phyloP scores from a whole-genome alignment of 2,113 vertebrate species.

The Nothoprocta perdicaria region DNA sequence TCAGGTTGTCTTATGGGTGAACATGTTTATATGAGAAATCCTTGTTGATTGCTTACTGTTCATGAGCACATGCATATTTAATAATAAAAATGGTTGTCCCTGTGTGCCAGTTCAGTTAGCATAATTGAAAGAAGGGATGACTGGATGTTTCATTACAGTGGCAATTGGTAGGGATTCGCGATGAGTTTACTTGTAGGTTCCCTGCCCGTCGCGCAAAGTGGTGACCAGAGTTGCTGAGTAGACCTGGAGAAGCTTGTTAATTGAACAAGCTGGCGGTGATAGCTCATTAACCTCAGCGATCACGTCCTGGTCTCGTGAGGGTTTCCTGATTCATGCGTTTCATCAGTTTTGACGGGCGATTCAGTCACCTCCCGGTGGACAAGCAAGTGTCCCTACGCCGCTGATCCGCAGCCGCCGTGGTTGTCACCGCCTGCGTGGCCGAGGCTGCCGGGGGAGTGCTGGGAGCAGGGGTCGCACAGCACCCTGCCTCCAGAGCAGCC shows the following conservation, averaged over 20 bases:
- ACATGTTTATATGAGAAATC: not conserved
- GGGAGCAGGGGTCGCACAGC: not conserved
- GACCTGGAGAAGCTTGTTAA: conserved; percentile 19
- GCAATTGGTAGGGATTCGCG: not conserved
- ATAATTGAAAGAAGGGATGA: not conserved
- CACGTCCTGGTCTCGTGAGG: rapidly evolving
- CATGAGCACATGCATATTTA: not conserved
- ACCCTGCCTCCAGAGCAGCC: not conserved
- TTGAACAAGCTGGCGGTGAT: conserved; percentile 18
- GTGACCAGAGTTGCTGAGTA: not conserved
- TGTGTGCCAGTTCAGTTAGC: not conserved
- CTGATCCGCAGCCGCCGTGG: not conserved
- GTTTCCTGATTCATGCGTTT: not conserved
- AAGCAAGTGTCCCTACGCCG: conserved; percentile 1
- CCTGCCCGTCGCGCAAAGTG: not conserved
- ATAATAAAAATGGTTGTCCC: not conserved
- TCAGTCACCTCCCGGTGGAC: not conserved
- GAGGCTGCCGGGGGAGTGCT: not conserved
- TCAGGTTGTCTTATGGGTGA: not conserved
- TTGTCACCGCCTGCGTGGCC: not conserved
- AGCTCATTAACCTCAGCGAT: conserved; percentile 53
- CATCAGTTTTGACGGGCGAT: conserved; percentile 12
- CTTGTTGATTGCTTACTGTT: not conserved
- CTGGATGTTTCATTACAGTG: not conserved
- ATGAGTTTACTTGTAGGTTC: conserved; percentile 16